A percentile compares a stretch with the other conserved stretches of the same genome.
phyloP scores from a whole-genome alignment of 2,113 vertebrate species.

The Pristiophorus japonicus region DNA sequence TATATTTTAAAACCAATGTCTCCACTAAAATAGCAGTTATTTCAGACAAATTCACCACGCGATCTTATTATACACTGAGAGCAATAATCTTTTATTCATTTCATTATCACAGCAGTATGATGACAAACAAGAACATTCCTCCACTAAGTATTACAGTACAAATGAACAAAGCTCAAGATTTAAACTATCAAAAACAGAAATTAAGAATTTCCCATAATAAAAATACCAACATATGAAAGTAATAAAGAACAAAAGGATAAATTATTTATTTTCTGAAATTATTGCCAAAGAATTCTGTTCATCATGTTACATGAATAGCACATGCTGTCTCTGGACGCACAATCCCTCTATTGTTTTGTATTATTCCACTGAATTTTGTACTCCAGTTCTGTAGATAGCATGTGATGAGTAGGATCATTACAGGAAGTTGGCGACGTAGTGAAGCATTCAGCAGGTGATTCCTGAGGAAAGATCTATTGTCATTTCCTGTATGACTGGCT shows the following conservation, averaged over 20 bases:
- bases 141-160: background rate
- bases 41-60: background rate
- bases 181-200: background rate
- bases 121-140: background rate
- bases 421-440: background rate
- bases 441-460: slow-evolving; percentile 42
- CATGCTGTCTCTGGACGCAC: background rate
- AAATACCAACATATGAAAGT: background rate
- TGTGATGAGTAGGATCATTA: background rate
- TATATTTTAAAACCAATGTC: background rate
- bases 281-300: background rate
- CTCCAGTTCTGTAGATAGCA: background rate
- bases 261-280: slow-evolving; percentile 21
- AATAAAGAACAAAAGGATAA: slow-evolving; percentile 21
- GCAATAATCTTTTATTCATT: slow-evolving; percentile 5
- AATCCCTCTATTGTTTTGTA: background rate
- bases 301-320: background rate
- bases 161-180: background rate
- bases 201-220: background rate
- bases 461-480: slow-evolving; percentile 53
- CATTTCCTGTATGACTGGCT: slow-evolving; percentile 74
- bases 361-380: background rate
- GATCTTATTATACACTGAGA: background rate
- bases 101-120: background rate
- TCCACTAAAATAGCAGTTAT: background rate